phyloP scores from a whole-genome alignment of 2,888 invertebrate species.

The Noctua comes region DNA sequence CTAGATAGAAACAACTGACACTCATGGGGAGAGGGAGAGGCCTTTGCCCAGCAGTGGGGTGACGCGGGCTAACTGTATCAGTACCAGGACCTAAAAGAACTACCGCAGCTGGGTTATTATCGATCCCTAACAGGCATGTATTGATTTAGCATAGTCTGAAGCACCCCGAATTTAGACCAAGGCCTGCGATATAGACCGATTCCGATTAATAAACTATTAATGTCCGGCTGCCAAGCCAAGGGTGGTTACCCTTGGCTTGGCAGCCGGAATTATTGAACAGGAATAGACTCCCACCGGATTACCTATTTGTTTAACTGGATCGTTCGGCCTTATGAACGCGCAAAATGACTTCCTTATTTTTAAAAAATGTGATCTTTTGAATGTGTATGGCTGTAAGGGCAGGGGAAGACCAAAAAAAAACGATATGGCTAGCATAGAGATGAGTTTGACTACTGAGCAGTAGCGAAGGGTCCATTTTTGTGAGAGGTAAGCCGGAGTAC shows the following conservation, averaged over 20 bases:
- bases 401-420: not conserved
- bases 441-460: no score
- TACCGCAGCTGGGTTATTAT: not conserved
- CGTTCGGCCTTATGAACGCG: not conserved
- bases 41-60: no score
- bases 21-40: no score
- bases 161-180: not conserved
- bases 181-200: not conserved
- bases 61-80: no score
- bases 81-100: not conserved
- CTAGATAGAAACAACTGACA: no score
- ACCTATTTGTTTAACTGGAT: not conserved
- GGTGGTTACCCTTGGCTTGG: no score
- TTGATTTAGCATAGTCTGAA: not conserved
- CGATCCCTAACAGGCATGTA: not conserved
- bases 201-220: constrained; percentile 17
- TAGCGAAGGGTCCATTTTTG: no score
- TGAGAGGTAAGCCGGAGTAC: no score
- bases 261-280: not conserved
- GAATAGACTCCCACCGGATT: not conserved
- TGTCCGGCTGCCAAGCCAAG: no score
- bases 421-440: not conserved
- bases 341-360: not conserved
- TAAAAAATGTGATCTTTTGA: not conserved
- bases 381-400: not conserved